phyloP scores from a whole-genome alignment of 2,797 vertebrate species.

The Acanthurus leucopareius region DNA sequence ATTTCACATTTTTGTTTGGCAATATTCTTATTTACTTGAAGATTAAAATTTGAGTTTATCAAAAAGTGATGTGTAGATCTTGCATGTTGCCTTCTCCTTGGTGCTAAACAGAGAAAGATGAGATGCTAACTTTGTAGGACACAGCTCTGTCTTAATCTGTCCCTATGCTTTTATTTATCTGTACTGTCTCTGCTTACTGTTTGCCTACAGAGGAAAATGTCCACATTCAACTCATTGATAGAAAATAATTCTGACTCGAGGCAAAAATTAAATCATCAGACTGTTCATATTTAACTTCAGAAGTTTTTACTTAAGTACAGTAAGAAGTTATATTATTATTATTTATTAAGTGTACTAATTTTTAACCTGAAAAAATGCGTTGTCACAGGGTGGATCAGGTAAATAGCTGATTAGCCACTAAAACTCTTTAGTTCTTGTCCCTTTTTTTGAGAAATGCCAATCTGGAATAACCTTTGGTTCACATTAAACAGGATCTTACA shows the following conservation, averaged over 20 bases:
- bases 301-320: neutral
- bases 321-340: neutral
- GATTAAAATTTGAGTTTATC: neutral
- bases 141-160: neutral
- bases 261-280: conserved; percentile 19
- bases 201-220: conserved; percentile 23
- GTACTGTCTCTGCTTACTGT: conserved; percentile 14
- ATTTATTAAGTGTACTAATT: neutral
- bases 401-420: neutral
- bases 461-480: neutral
- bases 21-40: no score
- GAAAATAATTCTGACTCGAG: conserved; percentile 13
- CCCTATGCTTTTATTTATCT: conserved; percentile 26
- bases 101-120: conserved; percentile 25
- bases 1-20: no score
- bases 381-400: neutral
- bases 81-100: conserved; percentile 19
- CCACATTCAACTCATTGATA: conserved; percentile 1
- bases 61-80: conserved; percentile 24
- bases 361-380: neutral
- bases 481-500: neutral
- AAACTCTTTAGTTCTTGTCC: neutral
- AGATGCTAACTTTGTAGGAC: conserved; percentile 27
- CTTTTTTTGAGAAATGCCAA: neutral
- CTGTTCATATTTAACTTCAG: conserved; percentile 34